Evolutionary conservation across 2,888 invertebrate genomes (phyloP), one percentile per base, ranked within the genome.

Genomic region (Augiades crinisus): DNA sequence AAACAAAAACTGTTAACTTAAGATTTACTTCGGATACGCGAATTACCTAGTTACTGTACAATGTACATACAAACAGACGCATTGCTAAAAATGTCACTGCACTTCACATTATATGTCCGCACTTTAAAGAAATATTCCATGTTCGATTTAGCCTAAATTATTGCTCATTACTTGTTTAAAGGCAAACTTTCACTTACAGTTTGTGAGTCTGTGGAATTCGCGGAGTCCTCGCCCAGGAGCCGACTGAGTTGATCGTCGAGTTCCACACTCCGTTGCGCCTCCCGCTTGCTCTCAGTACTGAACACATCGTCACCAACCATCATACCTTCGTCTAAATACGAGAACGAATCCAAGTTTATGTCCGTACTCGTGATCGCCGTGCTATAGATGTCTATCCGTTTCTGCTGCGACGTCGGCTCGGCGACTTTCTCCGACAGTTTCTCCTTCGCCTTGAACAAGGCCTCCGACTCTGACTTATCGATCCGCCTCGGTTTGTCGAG

Each of bases 351-450:
- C 58, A 91, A 70, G 63, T 90, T 89, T 40, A 91, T 91, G 40
- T 91, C 90, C 0, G 90, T 76, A 31, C 90, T 78, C 36, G 84
- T 85, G 53, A 92, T 82, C 31, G 90, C 90, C 14, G 91, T 89
- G 57, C 89, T 91, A 67, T 91, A 91, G 21, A 91, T 79, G 64
- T 92, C 91, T 73, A 91, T 83, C 61, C 89, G 68, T 58, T 80
- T 81, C 68, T 78, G 85, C 57, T 78, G 82, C 49, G 86, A 85
- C 52, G 70, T 79, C 44, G 79, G 81, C 56, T 85, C 85, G 2
- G 82, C 79, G 21, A 88, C 87, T 57, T 88, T 89, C 64, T 88
- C 80, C 12, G 82, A 78, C 2, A 86, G 72, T 61, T 87, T 85
- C 62, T 82, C 81, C 59, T 85, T 82, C 45, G 86, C 88, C 60